phyloP scores from a whole-genome alignment of 2,113 vertebrate genomes.

The Desmodus rotundus region DNA sequence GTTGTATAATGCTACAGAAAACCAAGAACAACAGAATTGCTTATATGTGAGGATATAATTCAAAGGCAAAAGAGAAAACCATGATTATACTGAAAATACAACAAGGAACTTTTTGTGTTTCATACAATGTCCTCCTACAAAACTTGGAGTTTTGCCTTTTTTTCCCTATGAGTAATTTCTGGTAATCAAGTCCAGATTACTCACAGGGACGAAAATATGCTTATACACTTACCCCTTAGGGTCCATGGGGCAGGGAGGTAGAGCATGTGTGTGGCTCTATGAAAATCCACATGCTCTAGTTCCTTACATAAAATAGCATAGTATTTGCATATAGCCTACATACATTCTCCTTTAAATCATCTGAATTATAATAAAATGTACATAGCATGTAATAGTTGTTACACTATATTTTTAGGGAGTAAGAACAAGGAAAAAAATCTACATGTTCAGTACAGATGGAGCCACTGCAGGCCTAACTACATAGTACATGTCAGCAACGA shows the following conservation, averaged over 20 bases:
- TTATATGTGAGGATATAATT: not conserved
- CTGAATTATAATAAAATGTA: not conserved
- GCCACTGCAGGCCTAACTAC: not conserved
- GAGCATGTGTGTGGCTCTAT: not conserved
- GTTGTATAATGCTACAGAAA: slow-evolving; percentile 30
- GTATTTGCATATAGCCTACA: not conserved
- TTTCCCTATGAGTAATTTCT: not conserved
- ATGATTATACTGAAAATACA: slow-evolving; percentile 8
- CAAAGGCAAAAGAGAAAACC: not conserved
- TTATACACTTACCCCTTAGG: not conserved
- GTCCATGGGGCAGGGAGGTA: not conserved
- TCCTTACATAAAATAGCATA: not conserved
- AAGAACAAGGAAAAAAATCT: not conserved
- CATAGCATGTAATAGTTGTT: not conserved
- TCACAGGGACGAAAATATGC: not conserved
- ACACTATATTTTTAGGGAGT: not conserved
- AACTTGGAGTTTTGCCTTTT: not conserved
- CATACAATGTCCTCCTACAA: not conserved
- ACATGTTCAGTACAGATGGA: not conserved
- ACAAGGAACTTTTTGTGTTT: not conserved
- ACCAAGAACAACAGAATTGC: not conserved
- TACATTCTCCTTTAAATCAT: not conserved
- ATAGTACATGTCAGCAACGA: not conserved
- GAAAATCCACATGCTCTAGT: not conserved
- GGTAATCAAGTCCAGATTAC: not conserved